Conservation (phyloP, 2,113 vertebrate genomes). For the Neotoma lepida region DNA sequence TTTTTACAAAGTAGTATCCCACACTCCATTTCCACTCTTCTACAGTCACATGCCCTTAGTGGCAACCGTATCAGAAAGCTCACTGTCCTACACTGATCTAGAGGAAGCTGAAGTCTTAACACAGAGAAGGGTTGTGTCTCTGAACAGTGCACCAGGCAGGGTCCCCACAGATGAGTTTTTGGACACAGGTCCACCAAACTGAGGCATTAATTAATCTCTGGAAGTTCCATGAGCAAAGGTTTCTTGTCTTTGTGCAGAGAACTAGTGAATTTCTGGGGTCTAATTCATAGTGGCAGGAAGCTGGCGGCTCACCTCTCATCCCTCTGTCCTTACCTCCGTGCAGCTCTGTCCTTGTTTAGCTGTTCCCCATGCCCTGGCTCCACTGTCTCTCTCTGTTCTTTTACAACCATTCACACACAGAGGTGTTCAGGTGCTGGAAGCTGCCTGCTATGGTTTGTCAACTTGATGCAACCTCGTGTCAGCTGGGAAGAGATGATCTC, state of each 20-base stretch:
- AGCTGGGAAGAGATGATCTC: background rate
- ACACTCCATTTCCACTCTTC: background rate
- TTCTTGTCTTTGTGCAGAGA: background rate
- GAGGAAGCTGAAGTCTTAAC: background rate
- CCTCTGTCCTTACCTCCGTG: background rate
- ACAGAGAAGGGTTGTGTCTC: background rate
- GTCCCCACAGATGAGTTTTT: background rate
- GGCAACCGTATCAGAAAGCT: background rate
- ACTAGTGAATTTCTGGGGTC: background rate
- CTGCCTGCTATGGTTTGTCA: background rate
- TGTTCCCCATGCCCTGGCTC: too few relatives aligned
- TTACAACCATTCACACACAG: too few relatives aligned
- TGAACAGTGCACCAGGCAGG: background rate
- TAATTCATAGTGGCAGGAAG: background rate
- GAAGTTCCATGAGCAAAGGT: background rate
- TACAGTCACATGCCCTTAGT: background rate
- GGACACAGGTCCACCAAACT: background rate
- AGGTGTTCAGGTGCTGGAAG: background rate
- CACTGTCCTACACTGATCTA: background rate
- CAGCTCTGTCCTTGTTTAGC: accelerated
- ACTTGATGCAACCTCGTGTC: background rate
- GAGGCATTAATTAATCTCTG: background rate
- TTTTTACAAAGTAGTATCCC: background rate
- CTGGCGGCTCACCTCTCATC: too few relatives aligned
- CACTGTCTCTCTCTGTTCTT: background rate